Percentiles rank a stretch among this genome's conserved stretches.
phyloP scores from a whole-genome alignment of 53 echinoderm and acorn worm species.

The Echinarachnius parma region DNA sequence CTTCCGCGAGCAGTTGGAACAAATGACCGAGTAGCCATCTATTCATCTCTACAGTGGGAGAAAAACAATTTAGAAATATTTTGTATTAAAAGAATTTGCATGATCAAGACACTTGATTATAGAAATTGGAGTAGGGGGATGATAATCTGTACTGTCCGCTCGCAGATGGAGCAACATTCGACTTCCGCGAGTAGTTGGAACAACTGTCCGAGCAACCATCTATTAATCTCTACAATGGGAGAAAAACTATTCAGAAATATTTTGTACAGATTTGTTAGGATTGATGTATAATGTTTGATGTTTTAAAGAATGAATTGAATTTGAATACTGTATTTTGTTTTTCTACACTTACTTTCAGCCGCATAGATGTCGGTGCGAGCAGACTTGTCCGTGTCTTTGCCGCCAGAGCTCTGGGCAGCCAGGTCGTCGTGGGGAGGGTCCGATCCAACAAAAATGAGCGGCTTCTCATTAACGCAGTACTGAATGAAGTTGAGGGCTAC shows the following conservation, averaged over 20 bases:
- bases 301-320: background rate
- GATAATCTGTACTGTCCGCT: conserved; percentile 42
- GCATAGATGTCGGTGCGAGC: conserved; percentile 22
- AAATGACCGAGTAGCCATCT: conserved; percentile 78
- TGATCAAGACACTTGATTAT: too few species aligned
- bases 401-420: conserved; percentile 35
- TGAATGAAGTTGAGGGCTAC: conserved; percentile 71
- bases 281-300: too few species aligned
- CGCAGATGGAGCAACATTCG: conserved; percentile 62
- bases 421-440: conserved; percentile 29
- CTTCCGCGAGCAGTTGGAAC: conserved; percentile 66
- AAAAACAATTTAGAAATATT: background rate
- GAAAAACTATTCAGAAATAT: background rate
- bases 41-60: conserved; percentile 42
- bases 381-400: conserved; percentile 3
- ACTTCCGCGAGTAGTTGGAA: conserved; percentile 63
- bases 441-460: conserved; percentile 61
- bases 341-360: conserved; percentile 19
- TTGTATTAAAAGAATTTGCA: too few species aligned
- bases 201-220: conserved; percentile 76
- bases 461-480: conserved; percentile 64
- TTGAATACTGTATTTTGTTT: background rate
- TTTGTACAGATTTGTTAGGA: too few species aligned
- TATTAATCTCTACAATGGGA: conserved; percentile 49
- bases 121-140: conserved; percentile 67